A percentile compares a stretch with the other conserved stretches of the same genome.
phyloP scores from a whole-genome alignment of 2,797 vertebrate species.

The Alectoris magna region DNA sequence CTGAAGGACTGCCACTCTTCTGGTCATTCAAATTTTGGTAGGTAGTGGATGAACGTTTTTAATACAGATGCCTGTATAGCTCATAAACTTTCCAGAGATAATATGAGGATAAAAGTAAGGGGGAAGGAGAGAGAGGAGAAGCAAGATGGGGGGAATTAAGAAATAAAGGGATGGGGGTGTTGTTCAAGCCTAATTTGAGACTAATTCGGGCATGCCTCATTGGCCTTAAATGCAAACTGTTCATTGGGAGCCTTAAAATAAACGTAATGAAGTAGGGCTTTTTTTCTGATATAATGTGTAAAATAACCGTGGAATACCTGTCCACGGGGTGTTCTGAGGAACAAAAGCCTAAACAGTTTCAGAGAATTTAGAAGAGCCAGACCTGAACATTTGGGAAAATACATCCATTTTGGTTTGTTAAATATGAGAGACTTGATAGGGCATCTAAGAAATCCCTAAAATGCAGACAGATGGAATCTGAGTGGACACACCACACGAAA shows the following conservation, averaged over 20 bases:
- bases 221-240: background rate
- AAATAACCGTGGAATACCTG: background rate
- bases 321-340: background rate
- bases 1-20: background rate
- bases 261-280: background rate
- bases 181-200: background rate
- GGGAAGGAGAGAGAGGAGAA: background rate
- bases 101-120: background rate
- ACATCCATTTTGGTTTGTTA: background rate
- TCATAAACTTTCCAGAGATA: background rate
- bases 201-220: background rate
- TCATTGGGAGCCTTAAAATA: conserved; percentile 17
- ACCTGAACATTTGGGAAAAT: background rate
- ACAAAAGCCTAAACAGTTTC: background rate
- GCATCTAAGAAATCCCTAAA: background rate
- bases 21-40: background rate
- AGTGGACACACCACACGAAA: background rate
- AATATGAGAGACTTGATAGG: background rate
- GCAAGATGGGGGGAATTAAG: background rate
- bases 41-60: background rate
- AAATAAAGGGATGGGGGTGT: background rate
- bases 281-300: background rate
- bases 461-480: background rate
- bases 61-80: background rate
- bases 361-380: background rate